Percentiles rank a stretch among this genome's conserved stretches.
These are phyloP conservation scores for Cephus runcator DNA, from an alignment of 2,888 invertebrate genomes.

Conservation along the genomic window DNA sequence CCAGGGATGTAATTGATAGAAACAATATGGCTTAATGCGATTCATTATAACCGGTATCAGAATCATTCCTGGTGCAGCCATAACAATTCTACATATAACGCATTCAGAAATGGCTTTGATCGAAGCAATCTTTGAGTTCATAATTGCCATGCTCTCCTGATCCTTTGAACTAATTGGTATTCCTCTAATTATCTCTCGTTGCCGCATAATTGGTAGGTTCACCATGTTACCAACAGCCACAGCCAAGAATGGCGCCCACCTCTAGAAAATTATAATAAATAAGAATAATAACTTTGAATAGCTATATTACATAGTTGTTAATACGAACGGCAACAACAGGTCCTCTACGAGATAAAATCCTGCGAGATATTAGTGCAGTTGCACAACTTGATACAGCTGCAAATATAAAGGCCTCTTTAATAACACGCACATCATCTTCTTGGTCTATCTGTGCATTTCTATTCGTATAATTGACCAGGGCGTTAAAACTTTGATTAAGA, in stretches of 20 bases:
- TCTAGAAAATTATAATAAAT: constrained; percentile 19
- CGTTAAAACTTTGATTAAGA: constrained; percentile 37
- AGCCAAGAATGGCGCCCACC: constrained; percentile 37
- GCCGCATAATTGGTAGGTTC: constrained; percentile 40
- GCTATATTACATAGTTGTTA: not conserved
- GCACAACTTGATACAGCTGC: constrained; percentile 34
- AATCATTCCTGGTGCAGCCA: constrained; percentile 41
- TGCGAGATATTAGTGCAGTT: constrained; percentile 29
- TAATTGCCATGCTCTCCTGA: constrained; percentile 23
- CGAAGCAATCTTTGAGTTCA: constrained; percentile 37
- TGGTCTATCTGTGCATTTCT: constrained; percentile 27
- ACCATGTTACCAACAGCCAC: constrained; percentile 35
- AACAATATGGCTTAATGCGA: constrained; percentile 30
- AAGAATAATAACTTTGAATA: not conserved
- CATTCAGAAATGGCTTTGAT: constrained; percentile 39
- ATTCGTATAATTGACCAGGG: constrained; percentile 39
- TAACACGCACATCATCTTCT: constrained; percentile 7
- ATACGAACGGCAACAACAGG: constrained; percentile 28
- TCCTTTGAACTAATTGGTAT: constrained; percentile 29
- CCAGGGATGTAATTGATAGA: constrained; percentile 33
- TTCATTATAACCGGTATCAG: constrained; percentile 34
- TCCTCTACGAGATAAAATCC: constrained; percentile 26
- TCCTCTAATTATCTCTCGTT: constrained; percentile 34
- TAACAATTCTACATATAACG: constrained; percentile 31
- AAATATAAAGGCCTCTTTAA: constrained; percentile 30